phyloP scores from a whole-genome alignment of 1,140 invertebrate species.

The Hyphantria cunea region DNA sequence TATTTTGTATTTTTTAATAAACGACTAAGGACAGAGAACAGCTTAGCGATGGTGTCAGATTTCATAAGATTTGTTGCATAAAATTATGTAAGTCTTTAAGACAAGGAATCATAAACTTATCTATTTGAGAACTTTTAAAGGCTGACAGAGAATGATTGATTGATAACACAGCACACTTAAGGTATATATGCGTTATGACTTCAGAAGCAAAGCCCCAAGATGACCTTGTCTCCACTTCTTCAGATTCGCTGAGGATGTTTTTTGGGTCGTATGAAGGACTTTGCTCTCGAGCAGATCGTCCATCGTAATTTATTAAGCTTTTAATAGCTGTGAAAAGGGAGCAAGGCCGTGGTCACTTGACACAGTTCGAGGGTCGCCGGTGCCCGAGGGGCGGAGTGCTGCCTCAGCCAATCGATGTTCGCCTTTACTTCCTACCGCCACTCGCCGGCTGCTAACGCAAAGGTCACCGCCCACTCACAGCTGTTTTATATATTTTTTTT shows the following conservation, averaged over 20 bases:
- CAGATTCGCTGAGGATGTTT: conserved; percentile 37
- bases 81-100: too few relatives aligned
- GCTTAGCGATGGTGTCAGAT: too few relatives aligned
- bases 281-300: conserved; percentile 27
- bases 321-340: conserved; percentile 76
- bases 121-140: too few relatives aligned
- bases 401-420: conserved; percentile 69
- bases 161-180: conserved; percentile 4
- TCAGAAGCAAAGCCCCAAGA: conserved; percentile 8
- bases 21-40: too few relatives aligned
- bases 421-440: conserved; percentile 45
- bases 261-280: conserved; percentile 41
- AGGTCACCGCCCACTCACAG: conserved; percentile 46
- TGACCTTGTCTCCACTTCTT: conserved; percentile 36
- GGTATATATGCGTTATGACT: neutral
- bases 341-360: conserved; percentile 76
- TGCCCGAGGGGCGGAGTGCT: conserved; percentile 59
- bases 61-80: too few relatives aligned
- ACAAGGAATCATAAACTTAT: too few relatives aligned
- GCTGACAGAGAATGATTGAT: neutral
- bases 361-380: conserved; percentile 63
- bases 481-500: conserved; percentile 26
- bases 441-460: conserved; percentile 33
- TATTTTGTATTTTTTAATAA: too few relatives aligned
- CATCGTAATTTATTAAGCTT: conserved; percentile 74